A percentile compares a stretch with the other conserved stretches of the same genome.
Conservation (phyloP, 2,113 vertebrate genomes). For the Dolichotis patagonum region DNA sequence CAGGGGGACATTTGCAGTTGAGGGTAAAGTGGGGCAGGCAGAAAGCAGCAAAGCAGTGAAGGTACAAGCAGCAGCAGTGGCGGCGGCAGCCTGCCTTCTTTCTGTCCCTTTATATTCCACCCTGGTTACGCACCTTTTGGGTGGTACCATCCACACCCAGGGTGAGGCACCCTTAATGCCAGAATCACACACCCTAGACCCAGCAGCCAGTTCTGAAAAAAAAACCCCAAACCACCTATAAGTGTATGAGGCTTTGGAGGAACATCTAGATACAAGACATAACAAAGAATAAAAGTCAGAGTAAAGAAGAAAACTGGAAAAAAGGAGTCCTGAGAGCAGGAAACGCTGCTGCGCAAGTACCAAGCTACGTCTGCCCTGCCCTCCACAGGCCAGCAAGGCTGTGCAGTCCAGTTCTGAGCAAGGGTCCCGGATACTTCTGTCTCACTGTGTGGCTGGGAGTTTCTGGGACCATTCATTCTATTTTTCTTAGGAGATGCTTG, state of each 20-base stretch:
- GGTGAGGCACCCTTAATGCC: not conserved
- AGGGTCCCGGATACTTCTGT: fast-evolving
- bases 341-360: not conserved
- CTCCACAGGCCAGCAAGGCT: too few relatives aligned
- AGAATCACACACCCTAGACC: not conserved
- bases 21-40: not conserved
- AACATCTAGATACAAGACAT: not conserved
- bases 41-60: not conserved
- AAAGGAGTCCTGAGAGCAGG: not conserved
- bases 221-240: not conserved
- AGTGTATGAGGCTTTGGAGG: not conserved
- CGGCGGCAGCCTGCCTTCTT: not conserved
- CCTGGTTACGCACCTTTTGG: not conserved
- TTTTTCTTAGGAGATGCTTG: not conserved
- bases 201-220: not conserved
- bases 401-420: not conserved
- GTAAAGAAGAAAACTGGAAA: not conserved
- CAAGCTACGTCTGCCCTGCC: not conserved
- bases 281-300: not conserved
- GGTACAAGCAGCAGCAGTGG: not conserved
- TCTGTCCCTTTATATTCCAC: not conserved
- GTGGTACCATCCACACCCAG: not conserved
- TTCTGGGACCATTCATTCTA: not conserved
- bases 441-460: not conserved
- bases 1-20: not conserved